These are phyloP conservation scores for Strix uralensis DNA, from an alignment of 2,113 vertebrate species.

Conservation along the genomic window DNA sequence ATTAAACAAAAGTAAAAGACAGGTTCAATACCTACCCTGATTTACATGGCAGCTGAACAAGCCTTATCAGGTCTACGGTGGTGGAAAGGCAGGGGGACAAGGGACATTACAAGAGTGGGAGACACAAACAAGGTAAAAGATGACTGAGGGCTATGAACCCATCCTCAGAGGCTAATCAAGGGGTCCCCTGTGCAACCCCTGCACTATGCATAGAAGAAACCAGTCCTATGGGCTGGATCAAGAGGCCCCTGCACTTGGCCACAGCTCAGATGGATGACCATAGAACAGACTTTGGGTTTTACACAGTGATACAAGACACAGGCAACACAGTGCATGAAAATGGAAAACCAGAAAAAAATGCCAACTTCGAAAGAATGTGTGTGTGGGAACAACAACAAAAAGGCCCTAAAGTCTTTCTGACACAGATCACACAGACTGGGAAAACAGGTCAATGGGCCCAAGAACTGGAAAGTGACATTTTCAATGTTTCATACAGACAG, in stretches of 20 bases:
- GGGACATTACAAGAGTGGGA: neutral
- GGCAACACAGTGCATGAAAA: neutral
- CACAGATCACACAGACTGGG: neutral
- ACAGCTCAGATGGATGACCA: neutral
- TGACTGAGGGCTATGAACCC: neutral
- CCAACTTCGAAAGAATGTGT: neutral
- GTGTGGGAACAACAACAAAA: neutral
- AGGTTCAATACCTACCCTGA: neutral
- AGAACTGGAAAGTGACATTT: neutral
- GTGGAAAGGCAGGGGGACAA: neutral
- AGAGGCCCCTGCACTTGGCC: too few species aligned
- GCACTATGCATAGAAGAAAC: neutral
- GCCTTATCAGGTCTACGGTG: neutral
- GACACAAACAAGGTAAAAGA: neutral
- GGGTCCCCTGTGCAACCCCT: neutral
- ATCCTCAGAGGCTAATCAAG: too few species aligned
- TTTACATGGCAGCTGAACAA: neutral
- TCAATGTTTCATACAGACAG: rapidly evolving
- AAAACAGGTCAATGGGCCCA: neutral
- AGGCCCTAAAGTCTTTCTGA: neutral
- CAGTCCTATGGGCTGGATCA: neutral
- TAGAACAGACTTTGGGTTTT: neutral
- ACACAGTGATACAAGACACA: neutral
- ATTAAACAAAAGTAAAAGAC: neutral
- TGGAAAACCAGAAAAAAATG: neutral